These are phyloP conservation scores for Passer montanus DNA, from an alignment of 2,113 vertebrate genomes.

Conservation along the genomic window DNA sequence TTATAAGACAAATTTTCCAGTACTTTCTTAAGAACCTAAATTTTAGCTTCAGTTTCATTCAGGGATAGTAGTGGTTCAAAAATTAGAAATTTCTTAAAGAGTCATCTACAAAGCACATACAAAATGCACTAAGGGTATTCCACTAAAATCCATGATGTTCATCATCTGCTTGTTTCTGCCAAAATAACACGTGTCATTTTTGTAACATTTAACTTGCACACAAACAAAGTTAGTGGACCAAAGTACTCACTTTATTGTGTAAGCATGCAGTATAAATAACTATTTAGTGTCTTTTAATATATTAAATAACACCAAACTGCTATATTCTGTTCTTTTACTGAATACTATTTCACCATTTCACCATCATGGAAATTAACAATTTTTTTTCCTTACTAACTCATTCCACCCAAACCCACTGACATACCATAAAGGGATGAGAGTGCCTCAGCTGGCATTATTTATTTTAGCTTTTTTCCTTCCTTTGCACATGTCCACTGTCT, in stretches of 20 bases:
- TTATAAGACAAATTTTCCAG: not conserved
- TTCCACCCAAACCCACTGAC: not conserved
- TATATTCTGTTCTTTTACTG: not conserved
- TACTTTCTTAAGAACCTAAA: not conserved
- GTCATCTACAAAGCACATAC: not conserved
- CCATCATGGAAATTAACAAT: not conserved
- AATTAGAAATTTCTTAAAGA: not conserved
- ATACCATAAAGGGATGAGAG: not conserved
- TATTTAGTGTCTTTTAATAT: not conserved
- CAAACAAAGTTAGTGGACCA: not conserved
- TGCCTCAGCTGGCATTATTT: not conserved
- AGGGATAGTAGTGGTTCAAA: not conserved
- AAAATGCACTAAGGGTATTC: not conserved
- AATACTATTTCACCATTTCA: not conserved
- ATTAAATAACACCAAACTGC: not conserved
- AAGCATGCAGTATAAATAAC: not conserved
- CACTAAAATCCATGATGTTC: not conserved
- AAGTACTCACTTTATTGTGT: not conserved
- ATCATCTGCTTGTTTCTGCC: not conserved
- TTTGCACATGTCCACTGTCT: not conserved
- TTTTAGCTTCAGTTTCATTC: not conserved
- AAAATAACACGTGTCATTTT: not conserved
- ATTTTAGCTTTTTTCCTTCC: not conserved
- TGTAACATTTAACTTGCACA: not conserved
- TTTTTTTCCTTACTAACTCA: not conserved